Evolutionary conservation across 2,888 invertebrate genomes (phyloP), one percentile per base, ranked within the genome.

Genomic region (Temnothorax ravouxi): DNA sequence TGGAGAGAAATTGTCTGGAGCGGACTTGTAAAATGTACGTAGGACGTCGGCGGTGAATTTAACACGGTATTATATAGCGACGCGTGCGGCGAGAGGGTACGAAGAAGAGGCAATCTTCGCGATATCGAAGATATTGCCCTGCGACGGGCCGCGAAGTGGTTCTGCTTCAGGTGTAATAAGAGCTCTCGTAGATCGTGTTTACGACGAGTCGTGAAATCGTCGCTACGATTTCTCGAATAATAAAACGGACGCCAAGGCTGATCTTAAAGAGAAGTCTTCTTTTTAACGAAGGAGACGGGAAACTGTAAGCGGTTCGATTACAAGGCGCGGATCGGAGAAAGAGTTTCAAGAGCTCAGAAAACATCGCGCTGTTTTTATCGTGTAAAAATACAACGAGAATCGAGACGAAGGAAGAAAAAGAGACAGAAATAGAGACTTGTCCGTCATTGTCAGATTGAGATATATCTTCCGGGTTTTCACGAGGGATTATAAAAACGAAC

Each of bases 1-100:
- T 3, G 21, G 38, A 21, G 50, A 66, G 50, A 66, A 66, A 77
- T 54, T 77, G 76, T 66, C 76, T 66, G 8, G 8, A n/a, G 34
- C 67, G 8, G 25, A 52, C 25, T 41, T 25, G 38, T 52, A 54
- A 77, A 66, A 8, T 44, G n/a, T 25, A 18, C 38, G 18, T 25
- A 21, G 25, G 25, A 77, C 41, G 50, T 44, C 38, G 25, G 3
- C 50, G 66, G 9, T n/a, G 41, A 5, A 38, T 13, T 52, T 18
- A 67, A 47, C 64, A 25, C 15, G 41, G 64, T 6, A 21, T 44
- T 15, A 44, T 15, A 44, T 25, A 25, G 21, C 11, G 21, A 29
- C 21, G 34, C 34, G 2, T 38, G 38, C 54, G 54, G 41, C 54
- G 15, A 44, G 59, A 44, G 47, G 47, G 47, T 59, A 59, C 6